A percentile compares a stretch with the other conserved stretches of the same genome.
These are phyloP conservation scores for Microchirus variegatus DNA, from an alignment of 2,797 vertebrate species.

Conservation along the genomic window DNA sequence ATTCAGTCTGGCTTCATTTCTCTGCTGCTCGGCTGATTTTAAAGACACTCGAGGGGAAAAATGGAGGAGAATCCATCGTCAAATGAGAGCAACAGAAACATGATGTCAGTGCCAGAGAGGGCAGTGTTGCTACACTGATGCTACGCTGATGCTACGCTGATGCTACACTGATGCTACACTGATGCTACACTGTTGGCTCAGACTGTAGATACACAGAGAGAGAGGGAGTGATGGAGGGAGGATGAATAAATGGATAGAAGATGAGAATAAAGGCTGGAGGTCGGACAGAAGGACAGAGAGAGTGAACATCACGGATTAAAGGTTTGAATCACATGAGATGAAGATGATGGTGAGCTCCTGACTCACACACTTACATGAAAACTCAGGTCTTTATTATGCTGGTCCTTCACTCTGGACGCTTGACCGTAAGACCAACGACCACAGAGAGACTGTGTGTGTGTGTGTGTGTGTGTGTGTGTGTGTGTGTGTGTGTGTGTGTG, in stretches of 20 bases:
- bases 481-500: no score
- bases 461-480: no score
- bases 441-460: no score
- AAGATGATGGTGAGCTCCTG: not conserved
- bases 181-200: not conserved
- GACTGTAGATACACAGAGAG: not conserved
- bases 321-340: constrained; percentile 51
- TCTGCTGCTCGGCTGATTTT: constrained; percentile 34
- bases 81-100: constrained; percentile 24
- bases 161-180: no score
- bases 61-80: constrained; percentile 48
- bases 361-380: no score
- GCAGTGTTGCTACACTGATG: constrained; percentile 62
- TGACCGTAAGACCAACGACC: no score
- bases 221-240: constrained; percentile 16
- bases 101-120: constrained; percentile 59
- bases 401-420: no score
- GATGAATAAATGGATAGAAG: constrained; percentile 32
- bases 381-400: no score
- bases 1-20: constrained; percentile 52
- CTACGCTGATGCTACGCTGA: not conserved
- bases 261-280: constrained; percentile 68
- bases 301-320: constrained; percentile 70
- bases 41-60: constrained; percentile 50
- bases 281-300: constrained; percentile 66